These are phyloP conservation scores for Cosmia trapezina DNA, from an alignment of 2,888 invertebrate species.

Conservation along the genomic window DNA sequence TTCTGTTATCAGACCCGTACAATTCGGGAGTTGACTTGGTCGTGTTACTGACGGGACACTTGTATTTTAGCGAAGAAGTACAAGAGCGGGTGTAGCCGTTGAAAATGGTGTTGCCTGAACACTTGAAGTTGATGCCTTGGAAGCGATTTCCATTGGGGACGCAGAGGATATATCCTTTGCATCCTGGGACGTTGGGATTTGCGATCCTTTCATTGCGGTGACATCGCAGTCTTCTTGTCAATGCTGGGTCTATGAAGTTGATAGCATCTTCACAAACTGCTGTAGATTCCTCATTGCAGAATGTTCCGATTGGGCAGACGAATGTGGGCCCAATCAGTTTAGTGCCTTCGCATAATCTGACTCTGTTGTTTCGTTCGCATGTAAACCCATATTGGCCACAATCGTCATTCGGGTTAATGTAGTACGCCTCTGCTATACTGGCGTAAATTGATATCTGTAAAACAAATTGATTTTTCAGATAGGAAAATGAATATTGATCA, in stretches of 20 bases:
- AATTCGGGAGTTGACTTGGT: constrained; percentile 71
- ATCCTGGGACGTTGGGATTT: constrained; percentile 83
- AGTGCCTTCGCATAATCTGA: constrained; percentile 82
- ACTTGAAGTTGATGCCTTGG: constrained; percentile 87
- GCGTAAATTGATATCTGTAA: constrained; percentile 54
- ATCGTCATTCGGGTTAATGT: constrained; percentile 69
- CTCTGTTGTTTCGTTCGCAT: constrained; percentile 79
- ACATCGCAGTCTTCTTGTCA: constrained; percentile 79
- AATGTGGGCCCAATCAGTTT: constrained; percentile 81
- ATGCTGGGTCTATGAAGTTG: constrained; percentile 81
- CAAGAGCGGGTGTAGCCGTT: constrained; percentile 84
- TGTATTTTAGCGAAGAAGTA: constrained; percentile 82
- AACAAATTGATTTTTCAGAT: neutral
- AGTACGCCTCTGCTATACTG: constrained; percentile 64
- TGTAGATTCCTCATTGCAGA: constrained; percentile 85
- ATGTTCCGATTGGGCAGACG: constrained; percentile 81
- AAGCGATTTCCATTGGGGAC: constrained; percentile 84
- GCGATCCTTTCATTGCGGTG: constrained; percentile 84
- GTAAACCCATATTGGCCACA: constrained; percentile 85
- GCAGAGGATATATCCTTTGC: constrained; percentile 87
- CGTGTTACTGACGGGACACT: constrained; percentile 77
- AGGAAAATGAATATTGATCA: neutral
- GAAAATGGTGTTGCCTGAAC: constrained; percentile 84
- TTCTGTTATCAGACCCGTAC: constrained; percentile 71
- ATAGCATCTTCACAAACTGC: constrained; percentile 83